Conservation (phyloP, 2,113 vertebrate genomes). For the Lagopus leucura region DNA sequence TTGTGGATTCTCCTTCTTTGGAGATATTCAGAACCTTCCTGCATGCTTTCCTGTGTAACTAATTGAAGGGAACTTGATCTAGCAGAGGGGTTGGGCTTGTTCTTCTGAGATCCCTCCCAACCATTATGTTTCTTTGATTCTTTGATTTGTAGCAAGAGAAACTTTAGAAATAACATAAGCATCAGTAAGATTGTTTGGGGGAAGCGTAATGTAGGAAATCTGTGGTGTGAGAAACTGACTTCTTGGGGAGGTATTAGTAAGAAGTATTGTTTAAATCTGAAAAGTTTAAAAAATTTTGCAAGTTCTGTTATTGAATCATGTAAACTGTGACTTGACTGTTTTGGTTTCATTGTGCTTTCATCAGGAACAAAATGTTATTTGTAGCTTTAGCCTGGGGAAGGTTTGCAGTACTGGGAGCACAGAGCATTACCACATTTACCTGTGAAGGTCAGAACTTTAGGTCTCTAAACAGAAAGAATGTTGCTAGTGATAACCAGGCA, state of each 20-base stretch:
- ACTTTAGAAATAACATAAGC: background rate
- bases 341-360: conserved; percentile 4
- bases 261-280: background rate
- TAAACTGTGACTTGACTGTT: background rate
- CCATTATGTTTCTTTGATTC: background rate
- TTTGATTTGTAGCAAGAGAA: background rate
- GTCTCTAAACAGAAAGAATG: background rate
- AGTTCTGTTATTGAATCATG: background rate
- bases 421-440: background rate
- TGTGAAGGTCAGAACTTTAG: background rate
- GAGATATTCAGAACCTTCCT: background rate
- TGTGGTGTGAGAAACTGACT: background rate
- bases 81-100: too few relatives aligned
- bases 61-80: background rate
- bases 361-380: background rate
- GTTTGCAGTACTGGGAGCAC: background rate
- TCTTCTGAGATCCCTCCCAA: too few relatives aligned
- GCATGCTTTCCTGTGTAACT: background rate
- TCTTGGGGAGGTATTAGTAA: background rate
- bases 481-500: background rate
- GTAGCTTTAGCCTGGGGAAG: background rate
- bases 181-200: background rate
- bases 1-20: background rate
- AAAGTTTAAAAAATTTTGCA: background rate
- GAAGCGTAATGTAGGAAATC: background rate